Percentiles rank a stretch among this genome's conserved stretches.
Conservation (phyloP, 2,888 invertebrate species). For the Sympetrum striolatum region DNA sequence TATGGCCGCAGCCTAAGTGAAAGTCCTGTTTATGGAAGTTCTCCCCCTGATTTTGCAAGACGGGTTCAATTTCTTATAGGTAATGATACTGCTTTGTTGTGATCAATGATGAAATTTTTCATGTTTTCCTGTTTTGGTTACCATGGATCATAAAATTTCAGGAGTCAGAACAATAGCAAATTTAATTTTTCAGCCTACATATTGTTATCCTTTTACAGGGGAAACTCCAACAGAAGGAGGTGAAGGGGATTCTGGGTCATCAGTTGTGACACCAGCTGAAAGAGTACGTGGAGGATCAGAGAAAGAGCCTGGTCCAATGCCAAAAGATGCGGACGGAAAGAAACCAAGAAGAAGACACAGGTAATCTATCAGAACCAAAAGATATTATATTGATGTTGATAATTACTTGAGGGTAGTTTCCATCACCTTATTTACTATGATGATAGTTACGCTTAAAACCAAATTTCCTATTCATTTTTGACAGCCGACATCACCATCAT, state of each 20-base stretch:
- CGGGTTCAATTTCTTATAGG: conserved; percentile 55
- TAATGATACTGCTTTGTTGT: conserved; percentile 44
- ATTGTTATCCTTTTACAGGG: not conserved
- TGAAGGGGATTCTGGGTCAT: conserved; percentile 35
- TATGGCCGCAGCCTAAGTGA: conserved; percentile 48
- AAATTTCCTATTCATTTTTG: not conserved
- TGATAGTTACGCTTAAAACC: not conserved
- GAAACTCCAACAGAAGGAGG: conserved; percentile 30
- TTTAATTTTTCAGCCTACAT: not conserved
- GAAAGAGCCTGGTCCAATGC: not conserved
- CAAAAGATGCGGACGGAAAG: conserved; percentile 44
- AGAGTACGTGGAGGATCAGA: conserved; percentile 28
- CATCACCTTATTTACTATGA: too few relatives aligned
- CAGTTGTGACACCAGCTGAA: not conserved
- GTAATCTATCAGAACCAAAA: not conserved
- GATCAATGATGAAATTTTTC: not conserved
- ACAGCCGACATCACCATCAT: conserved; percentile 68
- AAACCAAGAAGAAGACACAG: conserved; percentile 50
- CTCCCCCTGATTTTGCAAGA: conserved; percentile 49
- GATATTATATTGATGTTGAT: too few relatives aligned
- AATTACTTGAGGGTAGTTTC: too few relatives aligned
- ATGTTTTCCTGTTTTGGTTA: not conserved
- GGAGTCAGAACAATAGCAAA: not conserved
- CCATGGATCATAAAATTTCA: not conserved
- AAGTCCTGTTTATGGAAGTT: conserved; percentile 47